Conservation (phyloP, 2,113 vertebrate species). For the Myxocyprinus asiaticus region DNA sequence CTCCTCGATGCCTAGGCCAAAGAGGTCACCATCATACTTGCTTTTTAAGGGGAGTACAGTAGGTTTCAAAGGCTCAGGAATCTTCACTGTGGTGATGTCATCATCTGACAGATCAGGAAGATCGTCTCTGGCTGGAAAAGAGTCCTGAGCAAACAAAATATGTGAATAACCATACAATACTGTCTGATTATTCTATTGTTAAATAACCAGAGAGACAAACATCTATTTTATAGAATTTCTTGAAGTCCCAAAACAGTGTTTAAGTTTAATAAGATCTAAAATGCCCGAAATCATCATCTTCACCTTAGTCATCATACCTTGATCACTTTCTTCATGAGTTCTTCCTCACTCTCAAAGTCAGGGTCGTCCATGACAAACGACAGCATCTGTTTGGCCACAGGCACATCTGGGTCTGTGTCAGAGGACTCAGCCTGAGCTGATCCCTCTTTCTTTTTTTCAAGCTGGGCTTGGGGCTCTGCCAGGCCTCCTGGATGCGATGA, state of each 20-base stretch:
- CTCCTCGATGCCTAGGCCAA: conserved; percentile 86
- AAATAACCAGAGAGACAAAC: too few relatives aligned
- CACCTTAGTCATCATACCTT: conserved; percentile 53
- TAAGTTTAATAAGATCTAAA: too few relatives aligned
- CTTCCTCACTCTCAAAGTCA: conserved; percentile 91
- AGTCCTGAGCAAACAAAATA: conserved; percentile 60
- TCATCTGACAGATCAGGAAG: conserved; percentile 88
- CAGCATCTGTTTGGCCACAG: conserved; percentile 90
- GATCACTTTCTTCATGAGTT: conserved; percentile 74
- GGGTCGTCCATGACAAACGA: conserved; percentile 97
- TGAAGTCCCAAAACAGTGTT: too few relatives aligned
- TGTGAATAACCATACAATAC: neutral
- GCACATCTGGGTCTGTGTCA: conserved; percentile 85
- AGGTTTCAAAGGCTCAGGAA: conserved; percentile 68
- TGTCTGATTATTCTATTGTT: too few relatives aligned
- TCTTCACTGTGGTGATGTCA: conserved; percentile 67
- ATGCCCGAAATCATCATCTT: too few relatives aligned
- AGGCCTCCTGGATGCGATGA: neutral
- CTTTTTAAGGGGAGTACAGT: conserved; percentile 77
- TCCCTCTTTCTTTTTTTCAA: conserved; percentile 56
- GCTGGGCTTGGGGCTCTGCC: conserved; percentile 43
- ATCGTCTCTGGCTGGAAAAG: conserved; percentile 84
- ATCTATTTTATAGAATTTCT: too few relatives aligned
- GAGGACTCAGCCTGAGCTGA: conserved; percentile 73
- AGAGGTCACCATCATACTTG: conserved; percentile 84